phyloP scores from a whole-genome alignment of 2,888 invertebrate species.

The Seira musarum region DNA sequence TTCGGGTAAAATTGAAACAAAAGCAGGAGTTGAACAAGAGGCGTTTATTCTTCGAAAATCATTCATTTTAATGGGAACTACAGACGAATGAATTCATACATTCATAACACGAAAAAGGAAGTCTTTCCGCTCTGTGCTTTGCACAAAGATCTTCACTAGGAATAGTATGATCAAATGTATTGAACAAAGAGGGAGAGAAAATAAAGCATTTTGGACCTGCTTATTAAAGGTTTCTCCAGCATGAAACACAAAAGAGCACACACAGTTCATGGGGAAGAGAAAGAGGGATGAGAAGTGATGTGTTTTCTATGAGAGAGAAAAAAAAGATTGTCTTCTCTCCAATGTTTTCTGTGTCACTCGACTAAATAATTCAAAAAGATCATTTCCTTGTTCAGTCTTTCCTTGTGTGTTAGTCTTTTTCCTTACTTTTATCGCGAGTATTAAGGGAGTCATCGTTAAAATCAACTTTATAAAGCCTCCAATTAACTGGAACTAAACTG shows the following conservation, averaged over 20 bases:
- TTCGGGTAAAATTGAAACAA: too few relatives aligned
- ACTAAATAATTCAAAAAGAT: conserved; percentile 62
- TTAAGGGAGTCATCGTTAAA: background rate
- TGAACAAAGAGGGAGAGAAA: background rate
- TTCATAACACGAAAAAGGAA: background rate
- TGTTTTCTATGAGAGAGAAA: background rate
- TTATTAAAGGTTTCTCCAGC: background rate
- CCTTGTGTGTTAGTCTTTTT: background rate
- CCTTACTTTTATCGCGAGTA: background rate
- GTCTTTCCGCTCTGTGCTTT: too few relatives aligned
- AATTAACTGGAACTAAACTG: background rate
- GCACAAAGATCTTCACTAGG: background rate
- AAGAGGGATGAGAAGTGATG: background rate
- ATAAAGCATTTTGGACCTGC: background rate
- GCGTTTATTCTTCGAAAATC: background rate
- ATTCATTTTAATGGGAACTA: background rate
- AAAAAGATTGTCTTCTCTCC: background rate
- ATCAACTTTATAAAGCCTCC: conserved; percentile 13
- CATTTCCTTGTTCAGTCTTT: conserved; percentile 46
- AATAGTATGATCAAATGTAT: background rate
- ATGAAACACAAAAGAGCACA: background rate
- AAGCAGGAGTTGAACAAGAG: background rate
- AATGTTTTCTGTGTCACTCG: conserved; percentile 55
- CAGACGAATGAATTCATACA: background rate
- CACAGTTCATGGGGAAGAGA: too few relatives aligned